Percentiles rank a stretch among this genome's conserved stretches.
phyloP scores from a whole-genome alignment of 2,797 vertebrate genomes.

The Macropus fuliginosus region DNA sequence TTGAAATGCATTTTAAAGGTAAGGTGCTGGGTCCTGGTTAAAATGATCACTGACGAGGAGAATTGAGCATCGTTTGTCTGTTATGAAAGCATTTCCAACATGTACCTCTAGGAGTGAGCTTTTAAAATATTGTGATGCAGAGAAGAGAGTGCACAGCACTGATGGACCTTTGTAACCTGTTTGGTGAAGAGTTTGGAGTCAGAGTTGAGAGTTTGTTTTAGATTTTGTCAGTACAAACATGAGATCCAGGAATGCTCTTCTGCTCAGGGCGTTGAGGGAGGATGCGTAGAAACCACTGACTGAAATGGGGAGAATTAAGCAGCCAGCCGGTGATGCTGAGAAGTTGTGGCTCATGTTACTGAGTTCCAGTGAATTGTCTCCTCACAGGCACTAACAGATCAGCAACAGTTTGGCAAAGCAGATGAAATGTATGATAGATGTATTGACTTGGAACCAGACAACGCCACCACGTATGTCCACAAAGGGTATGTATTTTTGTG shows the following conservation, averaged over 20 bases:
- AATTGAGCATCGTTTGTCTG: neutral
- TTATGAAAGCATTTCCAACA: neutral
- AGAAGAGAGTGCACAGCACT: neutral
- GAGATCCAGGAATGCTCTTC: neutral
- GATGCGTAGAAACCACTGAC: constrained; percentile 5
- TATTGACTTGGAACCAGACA: constrained; percentile 98
- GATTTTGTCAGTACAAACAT: neutral
- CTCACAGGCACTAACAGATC: constrained; percentile 96
- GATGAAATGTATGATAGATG: constrained; percentile 99
- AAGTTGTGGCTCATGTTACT: constrained; percentile 36
- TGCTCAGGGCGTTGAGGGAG: neutral
- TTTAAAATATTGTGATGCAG: neutral
- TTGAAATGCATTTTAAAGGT: neutral
- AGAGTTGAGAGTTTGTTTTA: neutral
- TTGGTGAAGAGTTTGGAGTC: neutral
- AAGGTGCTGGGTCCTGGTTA: neutral
- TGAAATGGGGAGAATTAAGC: constrained; percentile 34
- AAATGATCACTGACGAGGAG: neutral
- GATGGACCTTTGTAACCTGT: neutral
- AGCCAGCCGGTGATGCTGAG: constrained; percentile 55
- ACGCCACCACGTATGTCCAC: constrained; percentile 99
- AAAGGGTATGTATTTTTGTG: constrained; percentile 92
- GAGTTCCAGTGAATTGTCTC: constrained; percentile 70
- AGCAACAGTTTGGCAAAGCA: constrained; percentile 98
- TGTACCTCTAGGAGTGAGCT: neutral